Evolutionary conservation across 2,113 vertebrate species (phyloP), one percentile per base, ranked within the genome.

Genomic region (Heloderma charlesbogerti): DNA sequence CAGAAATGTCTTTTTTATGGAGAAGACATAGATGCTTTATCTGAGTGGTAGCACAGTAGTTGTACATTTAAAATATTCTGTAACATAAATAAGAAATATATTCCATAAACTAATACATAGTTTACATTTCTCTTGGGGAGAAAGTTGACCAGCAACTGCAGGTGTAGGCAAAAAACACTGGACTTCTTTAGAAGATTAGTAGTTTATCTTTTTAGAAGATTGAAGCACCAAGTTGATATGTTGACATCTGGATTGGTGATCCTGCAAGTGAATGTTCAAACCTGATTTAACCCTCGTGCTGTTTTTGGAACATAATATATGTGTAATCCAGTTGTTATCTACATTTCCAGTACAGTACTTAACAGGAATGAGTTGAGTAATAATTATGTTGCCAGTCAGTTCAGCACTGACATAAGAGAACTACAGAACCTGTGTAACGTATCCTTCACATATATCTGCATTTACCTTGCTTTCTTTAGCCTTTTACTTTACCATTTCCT

Each of bases 121-220:
- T 90, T 95, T 95, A 89, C 93, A 90, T 92, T 92, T 92, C 88
- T 93, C 84, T 92, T 90, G 43, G 7, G 15, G 40, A 93, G n/a
- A 85, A 43, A 1, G 9, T 94, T 45, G 84, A 89, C 92, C 95
- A 95, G 92, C 81, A 95, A 93, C 88, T 51, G 91, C 90, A 22
- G 27, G 27, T 72, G 25, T 29, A 54, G 91, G 37, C 54, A 57
- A 78, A 86, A 94, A 92, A 88, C 75, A 94, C 86, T 90, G 88
- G 85, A 83, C 84, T 94, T 95, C 43, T 51, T 51, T 69, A 95
- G 94, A 94, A 96, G 13, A 54, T 43, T 79, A 82, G 0, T 74
- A 88, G 86, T 93, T 94, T 91, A 82, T 92, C 91, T 93, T 91
- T 89, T 89, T 91, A 0, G 0, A 92, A 91, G 92, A 93, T 90